Evolutionary conservation across 2,888 invertebrate genomes (phyloP).

Genomic region (Trilocha varians): DNA sequence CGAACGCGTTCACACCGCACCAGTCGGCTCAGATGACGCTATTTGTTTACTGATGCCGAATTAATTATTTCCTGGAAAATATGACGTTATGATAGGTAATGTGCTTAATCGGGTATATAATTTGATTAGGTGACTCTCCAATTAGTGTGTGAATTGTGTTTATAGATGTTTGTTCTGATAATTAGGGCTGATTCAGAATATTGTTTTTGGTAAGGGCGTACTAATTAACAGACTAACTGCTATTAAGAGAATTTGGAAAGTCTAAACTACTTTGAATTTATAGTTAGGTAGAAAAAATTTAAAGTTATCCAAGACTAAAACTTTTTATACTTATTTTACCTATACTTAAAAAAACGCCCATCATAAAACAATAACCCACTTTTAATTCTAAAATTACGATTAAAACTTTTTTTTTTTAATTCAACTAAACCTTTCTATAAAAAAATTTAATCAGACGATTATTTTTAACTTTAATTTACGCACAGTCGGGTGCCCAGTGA

Average conservation of each 20-base stretch:
- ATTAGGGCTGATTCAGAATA: not conserved
- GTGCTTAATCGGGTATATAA: conserved; percentile 7
- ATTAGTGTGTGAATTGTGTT: conserved; percentile 3
- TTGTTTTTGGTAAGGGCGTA: not conserved
- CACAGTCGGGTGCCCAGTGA: conserved; percentile 24
- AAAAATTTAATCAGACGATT: no score
- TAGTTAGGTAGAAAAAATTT: no score
- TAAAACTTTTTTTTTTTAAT: no score
- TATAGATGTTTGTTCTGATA: not conserved
- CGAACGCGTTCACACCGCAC: conserved; percentile 23
- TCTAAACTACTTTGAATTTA: no score
- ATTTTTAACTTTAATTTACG: conserved; percentile 19
- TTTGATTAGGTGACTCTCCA: conserved; percentile 4
- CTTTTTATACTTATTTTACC: no score
- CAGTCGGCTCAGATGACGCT: conserved; percentile 41
- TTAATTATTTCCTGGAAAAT: conserved; percentile 56
- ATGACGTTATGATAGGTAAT: conserved; percentile 26
- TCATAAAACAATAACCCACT: no score
- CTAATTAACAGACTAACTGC: no score
- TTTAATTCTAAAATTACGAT: no score
- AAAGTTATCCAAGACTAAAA: no score
- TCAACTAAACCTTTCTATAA: no score
- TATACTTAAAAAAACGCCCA: no score
- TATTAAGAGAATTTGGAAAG: no score
- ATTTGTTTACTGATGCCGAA: conserved; percentile 59